phyloP scores from a whole-genome alignment of 2,113 vertebrate genomes.

The Dolichallabes microphthalmus region DNA sequence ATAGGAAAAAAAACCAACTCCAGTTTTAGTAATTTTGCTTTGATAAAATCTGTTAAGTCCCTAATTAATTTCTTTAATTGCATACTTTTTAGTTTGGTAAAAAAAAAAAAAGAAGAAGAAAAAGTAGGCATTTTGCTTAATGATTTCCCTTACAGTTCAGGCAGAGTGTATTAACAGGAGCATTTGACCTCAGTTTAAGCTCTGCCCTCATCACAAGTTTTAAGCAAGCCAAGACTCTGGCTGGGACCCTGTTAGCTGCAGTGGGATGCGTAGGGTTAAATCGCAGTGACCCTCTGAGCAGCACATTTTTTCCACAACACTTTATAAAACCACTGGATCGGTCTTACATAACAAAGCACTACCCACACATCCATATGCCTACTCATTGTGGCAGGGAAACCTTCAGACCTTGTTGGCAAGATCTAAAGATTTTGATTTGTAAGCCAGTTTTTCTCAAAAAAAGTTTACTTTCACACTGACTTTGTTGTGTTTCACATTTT shows the following conservation, averaged over 20 bases:
- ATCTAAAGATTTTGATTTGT: conserved; percentile 19
- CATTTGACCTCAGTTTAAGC: conserved; percentile 15
- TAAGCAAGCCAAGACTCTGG: not conserved
- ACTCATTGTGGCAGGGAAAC: conserved; percentile 12
- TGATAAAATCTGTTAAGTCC: not conserved
- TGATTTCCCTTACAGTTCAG: not conserved
- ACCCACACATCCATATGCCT: conserved; percentile 22
- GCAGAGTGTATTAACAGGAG: conserved; percentile 14
- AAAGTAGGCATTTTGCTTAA: not conserved
- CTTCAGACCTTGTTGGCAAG: conserved; percentile 20
- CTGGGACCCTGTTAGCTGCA: conserved; percentile 31
- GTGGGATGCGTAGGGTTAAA: conserved; percentile 23
- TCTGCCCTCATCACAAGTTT: not conserved
- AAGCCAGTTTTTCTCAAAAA: not conserved
- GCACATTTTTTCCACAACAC: not conserved
- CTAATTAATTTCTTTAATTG: not conserved
- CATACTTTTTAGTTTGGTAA: not conserved
- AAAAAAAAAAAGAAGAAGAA: not conserved
- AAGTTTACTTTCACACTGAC: not conserved
- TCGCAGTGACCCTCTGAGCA: conserved; percentile 6
- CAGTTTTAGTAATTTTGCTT: not conserved
- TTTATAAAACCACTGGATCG: conserved; percentile 28
- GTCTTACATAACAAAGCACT: conserved; percentile 28
- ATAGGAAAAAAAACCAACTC: not conserved
- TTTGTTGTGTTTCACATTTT: not conserved